A percentile compares a stretch with the other conserved stretches of the same genome.
Evolutionary conservation across 2,888 invertebrate species (phyloP).

Genomic region (Athetis lepigone): DNA sequence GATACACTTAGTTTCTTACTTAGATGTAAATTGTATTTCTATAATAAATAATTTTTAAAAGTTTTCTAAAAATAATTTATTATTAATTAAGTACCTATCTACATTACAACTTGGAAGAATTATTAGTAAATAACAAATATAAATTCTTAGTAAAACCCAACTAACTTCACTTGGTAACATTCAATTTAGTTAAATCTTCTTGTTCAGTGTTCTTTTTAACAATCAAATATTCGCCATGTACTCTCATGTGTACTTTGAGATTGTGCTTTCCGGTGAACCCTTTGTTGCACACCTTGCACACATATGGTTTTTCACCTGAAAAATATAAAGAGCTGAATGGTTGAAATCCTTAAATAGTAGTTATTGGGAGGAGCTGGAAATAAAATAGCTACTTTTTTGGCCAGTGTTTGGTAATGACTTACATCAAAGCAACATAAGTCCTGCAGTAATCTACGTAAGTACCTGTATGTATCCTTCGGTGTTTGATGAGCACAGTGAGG

Average conservation of each 20-base stretch:
- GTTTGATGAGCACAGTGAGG: constrained; percentile 78
- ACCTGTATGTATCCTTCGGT: constrained; percentile 87
- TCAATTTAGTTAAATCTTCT: constrained; percentile 47
- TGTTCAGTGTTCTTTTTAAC: constrained; percentile 66
- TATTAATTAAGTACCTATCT: constrained; percentile 27
- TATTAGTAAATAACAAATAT: constrained; percentile 50
- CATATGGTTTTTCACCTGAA: constrained; percentile 82
- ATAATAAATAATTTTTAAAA: constrained; percentile 73
- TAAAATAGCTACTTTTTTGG: too few species aligned
- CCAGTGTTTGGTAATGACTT: neutral
- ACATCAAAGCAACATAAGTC: neutral
- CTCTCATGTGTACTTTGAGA: constrained; percentile 84
- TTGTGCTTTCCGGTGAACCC: constrained; percentile 82
- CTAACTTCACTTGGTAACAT: constrained; percentile 40
- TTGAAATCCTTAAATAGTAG: neutral
- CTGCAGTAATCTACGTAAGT: neutral
- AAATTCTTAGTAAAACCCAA: constrained; percentile 29
- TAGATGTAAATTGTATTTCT: constrained; percentile 82
- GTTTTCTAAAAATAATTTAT: constrained; percentile 63
- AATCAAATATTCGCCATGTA: constrained; percentile 82
- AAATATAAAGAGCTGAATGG: constrained; percentile 49
- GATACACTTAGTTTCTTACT: constrained; percentile 87
- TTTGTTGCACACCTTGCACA: constrained; percentile 81
- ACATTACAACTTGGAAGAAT: constrained; percentile 28
- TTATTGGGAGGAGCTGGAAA: neutral